Percentiles rank a stretch among this genome's conserved stretches.
Evolutionary conservation across 2,113 vertebrate genomes (phyloP).

Genomic region (Gorilla gorilla): DNA sequence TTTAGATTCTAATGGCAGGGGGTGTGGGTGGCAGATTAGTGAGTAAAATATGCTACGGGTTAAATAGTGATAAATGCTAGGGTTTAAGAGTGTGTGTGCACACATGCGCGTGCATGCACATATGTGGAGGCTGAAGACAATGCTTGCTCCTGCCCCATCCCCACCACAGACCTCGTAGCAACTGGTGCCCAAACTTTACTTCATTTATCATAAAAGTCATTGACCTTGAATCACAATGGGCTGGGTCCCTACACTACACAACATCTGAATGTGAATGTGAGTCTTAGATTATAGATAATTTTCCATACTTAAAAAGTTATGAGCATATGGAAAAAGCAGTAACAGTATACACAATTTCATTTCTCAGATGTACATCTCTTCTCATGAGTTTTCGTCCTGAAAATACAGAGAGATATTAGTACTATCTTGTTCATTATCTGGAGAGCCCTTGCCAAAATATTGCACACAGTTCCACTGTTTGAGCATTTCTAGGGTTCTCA

Average conservation of each 20-base stretch:
- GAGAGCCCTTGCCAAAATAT: not conserved
- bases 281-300: not conserved
- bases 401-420: not conserved
- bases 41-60: not conserved
- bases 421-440: not conserved
- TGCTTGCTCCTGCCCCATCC: not conserved
- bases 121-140: not conserved
- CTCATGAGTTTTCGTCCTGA: not conserved
- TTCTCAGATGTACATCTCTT: not conserved
- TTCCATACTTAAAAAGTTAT: not conserved
- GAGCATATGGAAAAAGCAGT: not conserved
- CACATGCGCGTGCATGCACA: fast-evolving
- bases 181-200: not conserved
- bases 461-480: not conserved
- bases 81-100: not conserved
- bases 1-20: not conserved
- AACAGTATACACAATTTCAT: not conserved
- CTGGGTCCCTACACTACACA: not conserved
- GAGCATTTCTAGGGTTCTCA: not conserved
- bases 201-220: not conserved
- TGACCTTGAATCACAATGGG: not conserved
- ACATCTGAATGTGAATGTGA: not conserved
- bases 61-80: not conserved
- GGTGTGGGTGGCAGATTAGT: not conserved
- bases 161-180: not conserved